Base-by-base conservation (phyloP, 2,113 vertebrate species). In the Indicator indicator region DNA sequence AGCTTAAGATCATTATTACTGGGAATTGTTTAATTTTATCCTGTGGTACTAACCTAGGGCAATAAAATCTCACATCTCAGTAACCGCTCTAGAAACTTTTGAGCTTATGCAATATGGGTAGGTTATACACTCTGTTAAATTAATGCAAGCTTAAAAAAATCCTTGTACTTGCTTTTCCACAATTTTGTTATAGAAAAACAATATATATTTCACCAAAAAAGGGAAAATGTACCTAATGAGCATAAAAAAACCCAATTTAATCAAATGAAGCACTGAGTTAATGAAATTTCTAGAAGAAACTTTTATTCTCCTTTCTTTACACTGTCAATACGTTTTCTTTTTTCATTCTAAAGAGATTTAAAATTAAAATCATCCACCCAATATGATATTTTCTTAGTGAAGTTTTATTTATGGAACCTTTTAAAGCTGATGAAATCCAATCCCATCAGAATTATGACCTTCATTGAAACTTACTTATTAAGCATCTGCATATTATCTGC, bases 341-440 rank as follows among this genome's bases (percentile, higher is more conserved):
- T 68, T 62, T 5, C 4, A 2, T 65, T 72, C 62, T 62, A 33
- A 89, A 63, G 32, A 63, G 9, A 92, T 86, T 68, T 88, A 73
- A 74, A 83, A 70, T 54, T 58, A 56, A 87, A 78, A 74, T 52
- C 12, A 74, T 52, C 12, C 5, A 40, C 27, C 54, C 27, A 38
- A 30, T 18, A 50, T 50, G 13, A 58, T 76, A 88, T 93, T 55
- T 73, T 72, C 23, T 44, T 69, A 54, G 71, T 56, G 28, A 78
- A 23, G 9, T 48, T 85, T 87, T 89, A 33, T 94, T 95, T 89
- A 87, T 85, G 28, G 33, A 89, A 84, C 23, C n/a, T 69, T 85
- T 89, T 48, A 71, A 91, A 89, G 75, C 15, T 62, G 59, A 85
- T 67, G n/a, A 91, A 95, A 69, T 65, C 7, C 4, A 54, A 42